phyloP scores from a whole-genome alignment of 2,888 invertebrate genomes.

The Mythimna impura region DNA sequence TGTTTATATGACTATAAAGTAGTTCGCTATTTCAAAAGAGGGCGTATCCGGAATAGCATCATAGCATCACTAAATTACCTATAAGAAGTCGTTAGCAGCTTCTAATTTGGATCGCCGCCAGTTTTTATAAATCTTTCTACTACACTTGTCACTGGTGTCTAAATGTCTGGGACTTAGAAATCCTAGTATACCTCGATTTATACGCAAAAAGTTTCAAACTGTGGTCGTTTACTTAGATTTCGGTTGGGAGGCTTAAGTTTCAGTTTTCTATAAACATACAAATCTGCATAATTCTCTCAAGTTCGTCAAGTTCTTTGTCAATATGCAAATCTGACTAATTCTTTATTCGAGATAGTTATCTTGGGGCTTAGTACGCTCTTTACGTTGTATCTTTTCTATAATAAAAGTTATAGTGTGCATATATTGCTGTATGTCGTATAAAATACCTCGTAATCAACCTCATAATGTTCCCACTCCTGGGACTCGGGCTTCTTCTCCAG shows the following conservation, averaged over 20 bases:
- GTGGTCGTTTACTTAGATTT: conserved; percentile 13
- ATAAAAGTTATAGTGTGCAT: no score
- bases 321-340: neutral
- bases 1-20: neutral
- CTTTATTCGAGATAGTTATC: neutral
- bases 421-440: no score
- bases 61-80: conserved; percentile 12
- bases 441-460: no score
- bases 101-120: conserved; percentile 30
- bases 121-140: conserved; percentile 15
- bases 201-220: neutral
- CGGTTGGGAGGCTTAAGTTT: conserved; percentile 2
- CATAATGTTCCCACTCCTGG: no score
- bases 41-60: conserved; percentile 7
- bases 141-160: conserved; percentile 16
- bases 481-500: no score
- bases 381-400: no score
- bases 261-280: conserved; percentile 1
- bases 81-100: neutral
- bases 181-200: conserved; percentile 2
- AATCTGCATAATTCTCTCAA: conserved; percentile 18
- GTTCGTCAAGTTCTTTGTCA: neutral
- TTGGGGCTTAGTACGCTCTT: no score
- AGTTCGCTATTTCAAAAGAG: neutral
- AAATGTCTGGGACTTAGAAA: conserved; percentile 19